Evolutionary conservation across 2,888 invertebrate species (phyloP).

Genomic region (Aspidiotus rigidus): DNA sequence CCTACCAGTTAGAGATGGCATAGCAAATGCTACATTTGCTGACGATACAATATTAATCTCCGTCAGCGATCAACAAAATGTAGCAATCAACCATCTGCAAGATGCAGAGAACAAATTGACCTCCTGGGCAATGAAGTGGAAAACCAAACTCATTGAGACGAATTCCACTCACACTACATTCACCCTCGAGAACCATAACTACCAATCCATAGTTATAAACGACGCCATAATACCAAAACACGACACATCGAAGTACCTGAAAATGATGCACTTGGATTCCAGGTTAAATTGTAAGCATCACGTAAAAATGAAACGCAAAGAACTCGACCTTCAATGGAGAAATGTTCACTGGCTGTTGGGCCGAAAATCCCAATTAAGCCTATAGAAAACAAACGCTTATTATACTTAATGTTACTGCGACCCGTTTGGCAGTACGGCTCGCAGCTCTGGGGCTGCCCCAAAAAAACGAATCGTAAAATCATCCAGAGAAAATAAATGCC

Average conservation of each 20-base stretch:
- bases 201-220: background rate
- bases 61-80: background rate
- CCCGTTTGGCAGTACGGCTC: background rate
- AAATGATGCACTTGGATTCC: background rate
- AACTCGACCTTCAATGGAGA: background rate
- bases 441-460: background rate
- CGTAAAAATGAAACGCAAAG: background rate
- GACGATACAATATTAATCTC: constrained; percentile 6
- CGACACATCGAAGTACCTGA: background rate
- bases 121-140: constrained; percentile 1
- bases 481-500: background rate
- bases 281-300: background rate
- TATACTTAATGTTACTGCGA: background rate
- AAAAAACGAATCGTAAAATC: background rate
- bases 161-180: constrained; percentile 6
- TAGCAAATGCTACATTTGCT: background rate
- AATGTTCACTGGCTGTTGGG: background rate
- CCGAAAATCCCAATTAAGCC: background rate
- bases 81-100: constrained; percentile 5
- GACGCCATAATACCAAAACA: background rate
- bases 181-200: constrained; percentile 2
- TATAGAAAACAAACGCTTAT: constrained; percentile 1
- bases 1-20: background rate
- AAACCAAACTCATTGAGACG: constrained; percentile 11
- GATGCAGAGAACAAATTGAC: background rate